phyloP scores from a whole-genome alignment of 2,888 invertebrate genomes.

The Acanthopleura granulata region DNA sequence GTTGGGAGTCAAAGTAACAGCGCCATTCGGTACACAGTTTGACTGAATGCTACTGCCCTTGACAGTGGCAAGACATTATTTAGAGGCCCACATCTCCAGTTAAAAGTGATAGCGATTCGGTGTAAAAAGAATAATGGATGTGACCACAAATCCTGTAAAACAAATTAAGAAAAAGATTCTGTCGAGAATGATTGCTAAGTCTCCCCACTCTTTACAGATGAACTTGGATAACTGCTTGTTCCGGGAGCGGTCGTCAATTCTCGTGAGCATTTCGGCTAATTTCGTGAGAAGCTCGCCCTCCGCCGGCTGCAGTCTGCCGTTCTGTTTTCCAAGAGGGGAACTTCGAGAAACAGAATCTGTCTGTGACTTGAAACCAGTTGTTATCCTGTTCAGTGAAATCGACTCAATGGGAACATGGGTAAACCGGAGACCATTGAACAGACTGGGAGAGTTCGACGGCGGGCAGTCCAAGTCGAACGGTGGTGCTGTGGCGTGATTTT shows the following conservation, averaged over 20 bases:
- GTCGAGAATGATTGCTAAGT: conserved; percentile 17
- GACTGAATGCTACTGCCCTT: no score
- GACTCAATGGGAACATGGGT: neutral
- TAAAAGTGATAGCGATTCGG: neutral
- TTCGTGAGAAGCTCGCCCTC: neutral
- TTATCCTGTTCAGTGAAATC: neutral
- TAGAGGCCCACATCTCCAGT: no score
- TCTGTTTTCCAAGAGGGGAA: neutral
- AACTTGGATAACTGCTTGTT: neutral
- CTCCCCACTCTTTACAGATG: conserved; percentile 4
- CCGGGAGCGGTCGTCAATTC: neutral
- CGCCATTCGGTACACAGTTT: no score
- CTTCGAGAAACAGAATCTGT: neutral
- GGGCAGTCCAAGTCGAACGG: no score
- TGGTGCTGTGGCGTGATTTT: no score
- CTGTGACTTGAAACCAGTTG: neutral
- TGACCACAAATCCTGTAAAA: neutral
- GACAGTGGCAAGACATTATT: no score
- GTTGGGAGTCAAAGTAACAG: no score
- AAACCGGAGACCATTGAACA: neutral
- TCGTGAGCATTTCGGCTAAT: neutral
- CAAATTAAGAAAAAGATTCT: conserved; percentile 16
- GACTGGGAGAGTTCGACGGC: no score
- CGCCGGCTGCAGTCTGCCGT: neutral
- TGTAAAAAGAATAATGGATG: neutral